Conservation (phyloP, 2,888 invertebrate genomes). For the Choristoneura rosaceana region DNA sequence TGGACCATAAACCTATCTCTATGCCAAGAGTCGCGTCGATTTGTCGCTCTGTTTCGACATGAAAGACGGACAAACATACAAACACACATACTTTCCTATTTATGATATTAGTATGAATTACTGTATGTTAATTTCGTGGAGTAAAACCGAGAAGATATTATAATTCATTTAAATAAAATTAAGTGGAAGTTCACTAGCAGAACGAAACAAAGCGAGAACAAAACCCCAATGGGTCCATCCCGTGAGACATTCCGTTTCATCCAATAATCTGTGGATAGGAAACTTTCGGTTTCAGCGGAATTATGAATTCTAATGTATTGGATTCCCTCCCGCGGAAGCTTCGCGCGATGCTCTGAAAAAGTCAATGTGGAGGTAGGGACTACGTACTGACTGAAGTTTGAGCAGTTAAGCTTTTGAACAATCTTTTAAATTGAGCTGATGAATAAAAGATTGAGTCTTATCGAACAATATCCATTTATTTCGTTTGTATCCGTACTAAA, state of each 20-base stretch:
- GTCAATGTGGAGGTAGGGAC: conserved; percentile 5
- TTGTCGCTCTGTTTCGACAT: too few species aligned
- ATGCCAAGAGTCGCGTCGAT: too few species aligned
- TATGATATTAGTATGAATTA: too few species aligned
- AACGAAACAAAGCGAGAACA: conserved; percentile 19
- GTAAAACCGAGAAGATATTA: neutral
- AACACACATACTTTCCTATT: too few species aligned
- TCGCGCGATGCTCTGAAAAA: conserved; percentile 9
- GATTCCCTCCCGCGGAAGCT: conserved; percentile 10
- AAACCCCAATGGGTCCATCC: conserved; percentile 25
- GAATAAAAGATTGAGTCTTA: conserved; percentile 2
- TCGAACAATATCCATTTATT: conserved; percentile 3
- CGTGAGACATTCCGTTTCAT: conserved; percentile 26
- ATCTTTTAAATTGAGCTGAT: conserved; percentile 7
- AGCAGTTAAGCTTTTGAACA: conserved; percentile 9
- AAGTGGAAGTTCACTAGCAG: conserved; percentile 10
- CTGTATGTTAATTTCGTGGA: neutral
- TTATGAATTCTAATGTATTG: conserved; percentile 37
- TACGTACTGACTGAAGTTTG: neutral
- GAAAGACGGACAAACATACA: too few species aligned
- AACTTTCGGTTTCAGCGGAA: conserved; percentile 31
- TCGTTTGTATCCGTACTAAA: neutral
- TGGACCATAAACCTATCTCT: too few species aligned
- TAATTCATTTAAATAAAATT: conserved; percentile 17
- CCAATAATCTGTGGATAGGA: conserved; percentile 31